Percentiles rank a stretch among this genome's conserved stretches.
Conservation (phyloP, 2,888 invertebrate genomes). For the Cephus spinipes region DNA sequence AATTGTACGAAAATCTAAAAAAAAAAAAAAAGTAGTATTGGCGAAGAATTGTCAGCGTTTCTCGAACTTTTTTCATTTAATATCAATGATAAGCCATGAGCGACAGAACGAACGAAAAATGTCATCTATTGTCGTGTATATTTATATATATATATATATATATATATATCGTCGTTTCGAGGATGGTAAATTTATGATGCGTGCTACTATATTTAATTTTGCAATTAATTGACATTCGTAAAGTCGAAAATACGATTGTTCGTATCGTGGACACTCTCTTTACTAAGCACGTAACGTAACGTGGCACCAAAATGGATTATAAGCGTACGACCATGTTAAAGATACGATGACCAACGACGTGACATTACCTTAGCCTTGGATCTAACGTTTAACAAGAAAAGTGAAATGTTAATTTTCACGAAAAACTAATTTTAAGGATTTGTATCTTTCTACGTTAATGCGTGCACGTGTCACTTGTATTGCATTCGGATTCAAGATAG, state of each 20-base stretch:
- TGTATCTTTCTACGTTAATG: neutral
- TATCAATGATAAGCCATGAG: neutral
- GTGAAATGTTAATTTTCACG: neutral
- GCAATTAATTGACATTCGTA: neutral
- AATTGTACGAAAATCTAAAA: neutral
- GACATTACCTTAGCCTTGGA: neutral
- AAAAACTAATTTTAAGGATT: neutral
- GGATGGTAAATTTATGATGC: neutral
- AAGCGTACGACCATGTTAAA: neutral
- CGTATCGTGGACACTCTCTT: neutral
- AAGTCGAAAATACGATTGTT: neutral
- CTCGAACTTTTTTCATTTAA: neutral
- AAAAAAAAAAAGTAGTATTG: neutral
- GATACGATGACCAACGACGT: neutral
- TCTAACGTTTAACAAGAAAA: constrained; percentile 2
- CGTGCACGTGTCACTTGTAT: neutral
- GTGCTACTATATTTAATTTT: neutral
- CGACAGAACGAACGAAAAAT: neutral
- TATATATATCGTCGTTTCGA: neutral
- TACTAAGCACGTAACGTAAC: neutral
- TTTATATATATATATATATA: no score
- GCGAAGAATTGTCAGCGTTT: neutral
- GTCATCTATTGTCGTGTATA: neutral
- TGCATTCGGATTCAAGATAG: neutral
- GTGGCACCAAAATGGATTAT: neutral